Conservation (phyloP, 2,797 vertebrate species). For the Pangasius larnaudii region DNA sequence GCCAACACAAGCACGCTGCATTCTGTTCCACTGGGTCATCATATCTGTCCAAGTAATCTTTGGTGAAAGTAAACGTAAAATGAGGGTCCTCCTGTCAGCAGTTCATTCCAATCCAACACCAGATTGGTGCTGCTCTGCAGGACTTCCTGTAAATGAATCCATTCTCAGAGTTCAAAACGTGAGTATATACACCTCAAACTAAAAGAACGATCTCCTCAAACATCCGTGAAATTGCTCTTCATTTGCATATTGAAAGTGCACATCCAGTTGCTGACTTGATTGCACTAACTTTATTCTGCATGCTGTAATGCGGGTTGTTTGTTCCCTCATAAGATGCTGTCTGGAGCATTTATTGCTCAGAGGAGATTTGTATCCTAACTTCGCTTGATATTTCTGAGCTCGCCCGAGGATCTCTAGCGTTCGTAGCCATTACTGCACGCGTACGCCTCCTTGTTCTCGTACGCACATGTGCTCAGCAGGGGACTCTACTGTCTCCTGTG, state of each 20-base stretch:
- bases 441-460: background rate
- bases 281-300: conserved; percentile 17
- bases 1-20: conserved; percentile 39
- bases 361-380: conserved; percentile 10
- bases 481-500: conserved; percentile 27
- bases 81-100: conserved; percentile 41
- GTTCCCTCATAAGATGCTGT: conserved; percentile 18
- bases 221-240: conserved; percentile 39
- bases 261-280: conserved; percentile 5
- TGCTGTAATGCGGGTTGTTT: conserved; percentile 6
- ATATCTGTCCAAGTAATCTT: conserved; percentile 50
- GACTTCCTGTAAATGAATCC: conserved; percentile 20
- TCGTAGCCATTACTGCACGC: background rate
- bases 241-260: conserved; percentile 30
- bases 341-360: conserved; percentile 13
- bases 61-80: conserved; percentile 42
- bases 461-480: conserved; percentile 36
- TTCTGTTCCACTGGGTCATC: conserved; percentile 42
- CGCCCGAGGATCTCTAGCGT: conserved; percentile 3
- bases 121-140: conserved; percentile 28
- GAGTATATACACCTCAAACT: background rate
- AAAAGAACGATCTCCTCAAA: conserved; percentile 7
- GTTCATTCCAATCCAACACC: background rate
- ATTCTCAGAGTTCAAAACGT: background rate
- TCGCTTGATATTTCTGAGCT: conserved; percentile 25